Conservation (phyloP, 2,113 vertebrate species). For the Amphiprion percula region DNA sequence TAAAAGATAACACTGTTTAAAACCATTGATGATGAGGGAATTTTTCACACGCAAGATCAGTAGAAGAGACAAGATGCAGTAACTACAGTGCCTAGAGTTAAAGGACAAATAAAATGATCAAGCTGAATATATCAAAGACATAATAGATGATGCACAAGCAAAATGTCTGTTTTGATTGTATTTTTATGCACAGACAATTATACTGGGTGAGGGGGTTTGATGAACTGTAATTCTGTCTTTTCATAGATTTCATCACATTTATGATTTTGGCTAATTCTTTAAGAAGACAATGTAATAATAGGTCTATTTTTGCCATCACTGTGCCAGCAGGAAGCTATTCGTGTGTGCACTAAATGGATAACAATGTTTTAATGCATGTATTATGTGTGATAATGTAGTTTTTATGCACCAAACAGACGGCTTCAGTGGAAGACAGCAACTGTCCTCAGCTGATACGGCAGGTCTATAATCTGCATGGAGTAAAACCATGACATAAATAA, state of each 20-base stretch:
- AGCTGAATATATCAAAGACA: conserved; percentile 25
- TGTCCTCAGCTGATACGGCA: conserved; percentile 21
- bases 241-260: conserved; percentile 52
- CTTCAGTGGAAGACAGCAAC: conserved; percentile 27
- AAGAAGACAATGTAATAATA: conserved; percentile 47
- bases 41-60: conserved; percentile 20
- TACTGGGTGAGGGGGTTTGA: conserved; percentile 31
- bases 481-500: conserved; percentile 5
- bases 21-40: conserved; percentile 4
- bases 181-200: conserved; percentile 40
- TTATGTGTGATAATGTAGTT: conserved; percentile 54
- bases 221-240: conserved; percentile 42
- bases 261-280: conserved; percentile 50
- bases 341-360: conserved; percentile 52
- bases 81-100: background rate
- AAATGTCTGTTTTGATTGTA: conserved; percentile 31
- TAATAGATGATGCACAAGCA: background rate
- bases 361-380: conserved; percentile 44
- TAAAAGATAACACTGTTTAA: conserved; percentile 11
- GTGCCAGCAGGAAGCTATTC: conserved; percentile 57
- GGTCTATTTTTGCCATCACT: conserved; percentile 55
- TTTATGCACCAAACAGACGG: conserved; percentile 62
- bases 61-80: conserved; percentile 11
- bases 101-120: conserved; percentile 50
- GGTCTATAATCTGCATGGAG: conserved; percentile 16